Base-by-base conservation (phyloP, 53 echinoderm and acorn worm genomes). In the Holothuria leucospilota region DNA sequence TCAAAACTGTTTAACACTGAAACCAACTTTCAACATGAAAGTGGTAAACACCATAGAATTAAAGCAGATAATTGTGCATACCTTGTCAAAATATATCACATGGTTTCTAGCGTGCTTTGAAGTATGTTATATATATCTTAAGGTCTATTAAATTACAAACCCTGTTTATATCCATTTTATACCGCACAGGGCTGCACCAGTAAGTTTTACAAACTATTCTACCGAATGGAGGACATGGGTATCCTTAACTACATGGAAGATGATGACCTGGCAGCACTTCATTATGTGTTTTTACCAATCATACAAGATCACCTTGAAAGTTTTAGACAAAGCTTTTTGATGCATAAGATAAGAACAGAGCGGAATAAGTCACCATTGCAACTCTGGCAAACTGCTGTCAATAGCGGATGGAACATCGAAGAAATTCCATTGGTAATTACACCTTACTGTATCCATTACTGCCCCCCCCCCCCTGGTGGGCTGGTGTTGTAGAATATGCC, bases 311-410 rank as follows among this genome's bases (percentile, higher is more conserved):
- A 75, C 23, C 26, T 93, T 1, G 28, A 61, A n/a, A 83, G 52
- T 39, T 93, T 88, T 59, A 69, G 78, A 27, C 70, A 90, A 0
- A 90, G 87, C 84, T 87, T 90, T 85, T 90, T 90, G 79, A 58
- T 87, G 26, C 90, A 90, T n/a, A 88, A 81, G 87, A 14, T 90
- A 42, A 42, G 92, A 20, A 92, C 84, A 27, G 93, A 82, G 4
- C 42, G 29, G 5, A 93, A 93, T 62, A 90, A 51, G 38, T 85
- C 85, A 62, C 92, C 92, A 79, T 34, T 84, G 12, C 93, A 90
- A 9, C 9, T 42, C 5, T 42, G 42, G 42, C 42, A 42, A 39
- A 59, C 70, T 26, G 77, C 88, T 51, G 88, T 92, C 28, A 38
- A 69, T 29, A 14, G 8, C 8, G 69, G 69, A 69, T 69, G 9